Conservation (phyloP, 2,113 vertebrate species). For the Tupaia tana region DNA sequence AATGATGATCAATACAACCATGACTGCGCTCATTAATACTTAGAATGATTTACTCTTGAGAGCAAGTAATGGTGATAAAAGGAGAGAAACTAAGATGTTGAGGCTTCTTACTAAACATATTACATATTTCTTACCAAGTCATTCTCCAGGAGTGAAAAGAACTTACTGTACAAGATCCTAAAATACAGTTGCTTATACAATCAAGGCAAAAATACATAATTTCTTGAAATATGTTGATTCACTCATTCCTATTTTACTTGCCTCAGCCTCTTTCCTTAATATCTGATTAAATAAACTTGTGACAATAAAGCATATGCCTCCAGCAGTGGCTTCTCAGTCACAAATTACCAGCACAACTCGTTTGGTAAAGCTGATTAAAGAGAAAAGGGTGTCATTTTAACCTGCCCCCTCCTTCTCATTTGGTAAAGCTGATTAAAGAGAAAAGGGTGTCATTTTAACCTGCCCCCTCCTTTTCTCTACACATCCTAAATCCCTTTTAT, state of each 20-base stretch:
- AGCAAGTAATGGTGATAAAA: not conserved
- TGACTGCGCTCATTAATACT: not conserved
- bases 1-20: not conserved
- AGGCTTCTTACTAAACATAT: not conserved
- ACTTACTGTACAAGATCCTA: conserved; percentile 2
- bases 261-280: conserved; percentile 8
- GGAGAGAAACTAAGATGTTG: not conserved
- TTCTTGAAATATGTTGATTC: conserved; percentile 16
- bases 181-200: conserved; percentile 27
- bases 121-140: conserved; percentile 19
- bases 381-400: conserved; percentile 53
- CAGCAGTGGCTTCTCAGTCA: conserved; percentile 2
- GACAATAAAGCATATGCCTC: conserved; percentile 15
- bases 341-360: not conserved
- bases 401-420: not conserved
- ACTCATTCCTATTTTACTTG: not conserved
- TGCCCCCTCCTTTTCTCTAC: not conserved
- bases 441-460: conserved; percentile 44
- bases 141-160: not conserved
- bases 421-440: conserved; percentile 63
- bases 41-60: conserved; percentile 10
- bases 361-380: conserved; percentile 63
- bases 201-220: conserved; percentile 20
- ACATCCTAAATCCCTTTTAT: conserved; percentile 57
- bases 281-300: conserved; percentile 40